A percentile compares a stretch with the other conserved stretches of the same genome.
phyloP scores from a whole-genome alignment of 2,888 invertebrate species.

The Arrhopalites spinosus region DNA sequence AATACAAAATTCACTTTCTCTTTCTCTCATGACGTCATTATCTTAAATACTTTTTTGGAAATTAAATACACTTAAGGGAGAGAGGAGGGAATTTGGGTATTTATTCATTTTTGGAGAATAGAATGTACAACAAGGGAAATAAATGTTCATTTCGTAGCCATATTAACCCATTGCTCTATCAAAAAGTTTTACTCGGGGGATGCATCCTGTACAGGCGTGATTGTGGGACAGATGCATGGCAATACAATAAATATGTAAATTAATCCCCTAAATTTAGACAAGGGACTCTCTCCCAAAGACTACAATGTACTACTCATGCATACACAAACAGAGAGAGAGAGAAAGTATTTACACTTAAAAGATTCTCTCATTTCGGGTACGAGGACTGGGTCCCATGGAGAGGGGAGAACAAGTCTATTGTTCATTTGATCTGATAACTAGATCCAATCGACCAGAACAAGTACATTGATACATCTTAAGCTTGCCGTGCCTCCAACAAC shows the following conservation, averaged over 20 bases:
- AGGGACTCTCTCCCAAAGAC: background rate
- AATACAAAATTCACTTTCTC: too few relatives aligned
- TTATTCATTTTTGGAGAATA: background rate
- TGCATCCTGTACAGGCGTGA: too few relatives aligned
- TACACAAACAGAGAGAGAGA: background rate
- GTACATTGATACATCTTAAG: slow-evolving; percentile 28
- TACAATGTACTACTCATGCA: background rate
- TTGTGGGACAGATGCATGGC: background rate
- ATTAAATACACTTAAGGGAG: too few relatives aligned
- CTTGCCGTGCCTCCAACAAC: slow-evolving; percentile 33
- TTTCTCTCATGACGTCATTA: too few relatives aligned
- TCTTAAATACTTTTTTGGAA: too few relatives aligned
- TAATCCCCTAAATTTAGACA: background rate
- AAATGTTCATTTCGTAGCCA: background rate
- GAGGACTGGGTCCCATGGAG: background rate
- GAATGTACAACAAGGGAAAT: too few relatives aligned
- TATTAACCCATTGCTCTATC: background rate
- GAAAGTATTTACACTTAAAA: background rate
- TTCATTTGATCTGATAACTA: slow-evolving; percentile 35
- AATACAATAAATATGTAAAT: slow-evolving; percentile 12
- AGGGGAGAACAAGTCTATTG: background rate
- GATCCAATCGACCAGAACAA: slow-evolving; percentile 37
- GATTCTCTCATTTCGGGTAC: background rate
- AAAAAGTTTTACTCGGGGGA: too few relatives aligned
- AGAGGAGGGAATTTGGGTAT: background rate